Conservation (phyloP, 2,113 vertebrate genomes). For the Nothobranchius kuhntae region DNA sequence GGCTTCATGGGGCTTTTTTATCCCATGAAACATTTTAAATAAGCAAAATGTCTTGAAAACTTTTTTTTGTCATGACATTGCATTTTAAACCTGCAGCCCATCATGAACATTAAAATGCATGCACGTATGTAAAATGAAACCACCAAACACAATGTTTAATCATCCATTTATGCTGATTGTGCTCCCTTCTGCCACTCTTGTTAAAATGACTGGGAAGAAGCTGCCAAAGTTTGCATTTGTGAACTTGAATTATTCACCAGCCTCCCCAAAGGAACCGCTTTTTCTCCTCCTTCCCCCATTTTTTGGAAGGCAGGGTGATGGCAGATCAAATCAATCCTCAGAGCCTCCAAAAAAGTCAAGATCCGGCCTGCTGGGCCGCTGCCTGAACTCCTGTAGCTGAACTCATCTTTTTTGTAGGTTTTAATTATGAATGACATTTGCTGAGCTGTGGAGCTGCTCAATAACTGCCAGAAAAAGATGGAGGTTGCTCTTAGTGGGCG, state of each 20-base stretch:
- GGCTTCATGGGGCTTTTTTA: too few species aligned
- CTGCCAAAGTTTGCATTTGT: slow-evolving; percentile 30
- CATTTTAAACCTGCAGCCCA: not conserved
- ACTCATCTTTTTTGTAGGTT: slow-evolving; percentile 35
- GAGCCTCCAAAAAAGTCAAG: slow-evolving; percentile 24
- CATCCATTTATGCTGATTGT: not conserved
- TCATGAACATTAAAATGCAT: not conserved
- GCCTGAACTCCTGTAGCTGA: slow-evolving; percentile 40
- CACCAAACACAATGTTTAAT: not conserved
- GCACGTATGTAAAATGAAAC: not conserved
- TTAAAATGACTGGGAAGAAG: slow-evolving; percentile 8
- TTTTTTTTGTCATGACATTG: not conserved
- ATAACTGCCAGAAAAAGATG: slow-evolving; percentile 24
- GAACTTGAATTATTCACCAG: slow-evolving; percentile 41
- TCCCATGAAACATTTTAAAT: too few species aligned
- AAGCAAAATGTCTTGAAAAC: too few species aligned
- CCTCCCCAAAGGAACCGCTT: not conserved
- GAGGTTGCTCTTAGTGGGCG: slow-evolving; percentile 20
- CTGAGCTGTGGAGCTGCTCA: slow-evolving; percentile 40
- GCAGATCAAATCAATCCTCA: slow-evolving; percentile 46
- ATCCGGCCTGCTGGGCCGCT: slow-evolving; percentile 16
- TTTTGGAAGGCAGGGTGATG: not conserved
- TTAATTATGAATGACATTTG: slow-evolving; percentile 68
- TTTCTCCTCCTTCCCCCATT: not conserved
- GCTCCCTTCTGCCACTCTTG: slow-evolving; percentile 4